Conservation (phyloP, 2,888 invertebrate genomes). For the Folsomia manolachei region DNA sequence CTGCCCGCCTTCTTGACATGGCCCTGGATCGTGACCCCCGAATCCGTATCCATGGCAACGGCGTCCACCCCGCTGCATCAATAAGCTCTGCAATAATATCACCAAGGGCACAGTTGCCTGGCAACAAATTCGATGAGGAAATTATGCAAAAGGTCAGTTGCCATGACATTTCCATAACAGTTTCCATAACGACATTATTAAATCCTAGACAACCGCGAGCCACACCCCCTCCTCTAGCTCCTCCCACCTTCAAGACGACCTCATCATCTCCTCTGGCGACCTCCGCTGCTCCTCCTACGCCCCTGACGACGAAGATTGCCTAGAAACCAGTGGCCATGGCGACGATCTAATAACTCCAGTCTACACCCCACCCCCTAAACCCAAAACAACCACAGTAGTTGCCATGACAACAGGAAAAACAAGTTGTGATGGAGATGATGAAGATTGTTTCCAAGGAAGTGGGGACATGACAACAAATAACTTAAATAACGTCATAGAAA, state of each 20-base stretch:
- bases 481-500: not conserved
- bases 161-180: no score
- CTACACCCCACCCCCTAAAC: constrained; percentile 76
- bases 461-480: constrained; percentile 13
- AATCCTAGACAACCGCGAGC: not conserved
- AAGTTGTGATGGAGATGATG: constrained; percentile 45
- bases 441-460: constrained; percentile 29
- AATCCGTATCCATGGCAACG: constrained; percentile 73
- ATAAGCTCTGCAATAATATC: constrained; percentile 50
- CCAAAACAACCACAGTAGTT: constrained; percentile 56
- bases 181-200: no score
- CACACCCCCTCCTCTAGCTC: not conserved
- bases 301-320: constrained; percentile 29
- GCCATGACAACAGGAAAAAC: constrained; percentile 52
- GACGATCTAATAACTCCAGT: constrained; percentile 92
- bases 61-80: constrained; percentile 60
- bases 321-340: constrained; percentile 65
- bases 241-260: constrained; percentile 69
- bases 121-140: constrained; percentile 22
- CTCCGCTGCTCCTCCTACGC: constrained; percentile 56
- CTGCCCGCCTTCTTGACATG: constrained; percentile 76
- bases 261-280: constrained; percentile 80
- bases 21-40: constrained; percentile 73
- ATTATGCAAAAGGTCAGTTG: constrained; percentile 41
- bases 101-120: no score